Base-by-base conservation (phyloP, 1,140 invertebrate species). In the Trichonephila clavata region DNA sequence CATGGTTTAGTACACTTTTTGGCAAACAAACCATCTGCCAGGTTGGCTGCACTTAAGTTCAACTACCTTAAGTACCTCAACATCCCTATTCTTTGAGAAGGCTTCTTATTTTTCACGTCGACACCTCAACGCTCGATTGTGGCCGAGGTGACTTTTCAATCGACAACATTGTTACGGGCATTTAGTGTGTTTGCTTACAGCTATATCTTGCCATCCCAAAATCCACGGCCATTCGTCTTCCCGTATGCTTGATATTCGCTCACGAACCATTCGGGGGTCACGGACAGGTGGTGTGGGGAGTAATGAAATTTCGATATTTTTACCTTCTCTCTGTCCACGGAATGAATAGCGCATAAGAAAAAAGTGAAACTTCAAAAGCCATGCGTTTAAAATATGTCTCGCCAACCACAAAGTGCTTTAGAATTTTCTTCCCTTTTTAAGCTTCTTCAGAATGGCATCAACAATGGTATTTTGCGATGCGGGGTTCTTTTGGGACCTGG, bases 361-460 rank as follows among this genome's bases (percentile, higher is more conserved):
- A 13, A 50, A 50, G 10, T 50, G 50, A 50, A 50, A 50, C 50
- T 50, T 50, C 50, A 50, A 84, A 81, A 65, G 39, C 13, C 63
- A 63, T 91, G 80, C 80, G n/a, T 86, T 59, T 92, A 86, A 92
- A 92, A 92, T 92, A 92, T 92, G 81, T 92, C 57, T 32, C 81
- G 61, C 24, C 60, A 92, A 86, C 90, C 90, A 86, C 90, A 92
- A 92, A 92, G 81, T 92, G 81, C 90, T 92, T 92, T 92, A 57
- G 90, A 92, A 92, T 92, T 92, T 71, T 84, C 61, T 92, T 32
- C 61, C 90, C 61, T 86, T 92, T n/a, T 92, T 86, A 92, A 92
- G 90, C 59, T 86, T 24, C 86, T 84, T 68, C 60, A 91, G 89
- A 91, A 83, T 77, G 81, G 81, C 59, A 43, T 50, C n/a, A 20